Conservation (phyloP, 1,140 invertebrate genomes). For the Riptortus pedestris region DNA sequence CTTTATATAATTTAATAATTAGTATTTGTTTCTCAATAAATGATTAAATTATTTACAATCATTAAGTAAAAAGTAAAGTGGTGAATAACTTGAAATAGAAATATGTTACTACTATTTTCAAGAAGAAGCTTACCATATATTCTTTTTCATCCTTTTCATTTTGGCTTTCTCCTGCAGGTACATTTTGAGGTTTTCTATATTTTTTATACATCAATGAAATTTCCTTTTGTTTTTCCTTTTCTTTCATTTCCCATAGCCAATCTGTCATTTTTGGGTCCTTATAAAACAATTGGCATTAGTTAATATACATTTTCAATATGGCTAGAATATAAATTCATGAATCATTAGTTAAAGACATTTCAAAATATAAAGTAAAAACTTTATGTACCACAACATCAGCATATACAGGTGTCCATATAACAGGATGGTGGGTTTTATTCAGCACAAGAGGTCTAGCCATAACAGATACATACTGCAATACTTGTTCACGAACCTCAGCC, state of each 20-base stretch:
- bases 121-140: conserved; percentile 9
- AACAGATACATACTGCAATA: conserved; percentile 82
- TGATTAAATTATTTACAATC: too few relatives aligned
- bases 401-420: conserved; percentile 86
- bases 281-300: conserved; percentile 27
- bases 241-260: conserved; percentile 74
- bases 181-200: conserved; percentile 38
- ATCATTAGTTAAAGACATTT: too few relatives aligned
- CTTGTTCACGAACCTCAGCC: conserved; percentile 88
- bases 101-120: too few relatives aligned
- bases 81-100: too few relatives aligned
- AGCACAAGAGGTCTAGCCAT: conserved; percentile 80
- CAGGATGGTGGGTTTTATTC: conserved; percentile 60
- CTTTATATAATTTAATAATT: too few relatives aligned
- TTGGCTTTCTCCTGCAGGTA: not conserved
- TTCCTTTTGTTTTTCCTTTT: conserved; percentile 63
- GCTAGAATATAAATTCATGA: not conserved
- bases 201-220: conserved; percentile 50
- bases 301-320: not conserved
- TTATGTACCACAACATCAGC: conserved; percentile 66
- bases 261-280: conserved; percentile 80
- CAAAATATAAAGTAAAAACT: too few relatives aligned
- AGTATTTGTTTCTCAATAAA: too few relatives aligned
- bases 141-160: conserved; percentile 38
- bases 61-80: too few relatives aligned